Evolutionary conservation across 2,888 invertebrate genomes (phyloP).

Genomic region (Agrochola circellaris): DNA sequence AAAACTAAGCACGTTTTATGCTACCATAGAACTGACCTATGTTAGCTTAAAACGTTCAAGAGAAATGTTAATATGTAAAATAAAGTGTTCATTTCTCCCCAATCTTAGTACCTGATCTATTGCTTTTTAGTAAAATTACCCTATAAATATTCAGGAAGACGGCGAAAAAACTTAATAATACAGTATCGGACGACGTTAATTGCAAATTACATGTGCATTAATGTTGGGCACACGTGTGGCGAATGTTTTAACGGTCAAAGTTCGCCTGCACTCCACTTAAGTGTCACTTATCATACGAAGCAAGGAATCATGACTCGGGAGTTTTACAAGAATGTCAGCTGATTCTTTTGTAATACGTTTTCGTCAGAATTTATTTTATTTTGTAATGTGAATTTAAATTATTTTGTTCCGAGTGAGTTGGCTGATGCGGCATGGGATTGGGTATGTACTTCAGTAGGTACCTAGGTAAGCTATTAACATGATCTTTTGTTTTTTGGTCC

Average conservation of each 20-base stretch:
- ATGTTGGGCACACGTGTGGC: slow-evolving; percentile 60
- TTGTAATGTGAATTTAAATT: not conserved
- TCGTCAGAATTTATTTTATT: slow-evolving; percentile 11
- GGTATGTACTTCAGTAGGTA: not conserved
- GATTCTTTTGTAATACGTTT: slow-evolving; percentile 17
- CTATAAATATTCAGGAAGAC: slow-evolving; percentile 88
- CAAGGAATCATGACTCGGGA: slow-evolving; percentile 55
- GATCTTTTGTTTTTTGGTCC: not conserved
- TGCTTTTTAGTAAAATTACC: slow-evolving; percentile 90
- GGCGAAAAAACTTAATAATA: slow-evolving; percentile 85
- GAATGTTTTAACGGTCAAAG: slow-evolving; percentile 71
- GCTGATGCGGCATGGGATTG: not conserved
- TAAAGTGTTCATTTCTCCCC: slow-evolving; percentile 72
- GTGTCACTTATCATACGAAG: slow-evolving; percentile 52
- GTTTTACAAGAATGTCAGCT: slow-evolving; percentile 37
- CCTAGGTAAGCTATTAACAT: not conserved
- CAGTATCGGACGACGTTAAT: slow-evolving; percentile 83
- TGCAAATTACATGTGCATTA: slow-evolving; percentile 84
- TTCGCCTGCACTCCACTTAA: slow-evolving; percentile 65
- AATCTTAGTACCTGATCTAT: slow-evolving; percentile 77
- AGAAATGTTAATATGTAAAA: slow-evolving; percentile 66
- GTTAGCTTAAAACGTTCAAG: no score
- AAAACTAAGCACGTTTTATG: slow-evolving; percentile 26
- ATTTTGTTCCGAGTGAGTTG: not conserved
- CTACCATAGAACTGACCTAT: no score